Evolutionary conservation across 2,113 vertebrate genomes (phyloP).

Genomic region (Boleophthalmus pectinirostris): DNA sequence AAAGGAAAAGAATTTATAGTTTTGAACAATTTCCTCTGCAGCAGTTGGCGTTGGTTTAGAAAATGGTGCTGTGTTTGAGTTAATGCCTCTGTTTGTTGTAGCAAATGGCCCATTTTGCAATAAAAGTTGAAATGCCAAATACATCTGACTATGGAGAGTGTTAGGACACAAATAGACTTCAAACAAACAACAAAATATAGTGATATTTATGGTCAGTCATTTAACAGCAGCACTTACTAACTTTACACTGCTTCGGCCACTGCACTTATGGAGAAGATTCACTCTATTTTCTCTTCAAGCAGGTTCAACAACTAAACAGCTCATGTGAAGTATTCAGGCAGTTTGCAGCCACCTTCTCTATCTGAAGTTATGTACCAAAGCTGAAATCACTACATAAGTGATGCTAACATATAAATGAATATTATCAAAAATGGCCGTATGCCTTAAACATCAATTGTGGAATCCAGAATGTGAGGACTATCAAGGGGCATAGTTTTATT

Average conservation of each 20-base stretch:
- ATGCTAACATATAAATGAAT: neutral
- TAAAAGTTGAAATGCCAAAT: neutral
- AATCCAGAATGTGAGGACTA: neutral
- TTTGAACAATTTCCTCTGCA: neutral
- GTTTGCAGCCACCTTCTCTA: no score
- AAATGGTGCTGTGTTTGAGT: neutral
- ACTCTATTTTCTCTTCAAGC: neutral
- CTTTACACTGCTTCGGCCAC: neutral
- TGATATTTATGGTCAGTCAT: neutral
- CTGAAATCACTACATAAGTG: neutral
- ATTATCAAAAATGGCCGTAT: neutral
- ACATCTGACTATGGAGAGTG: neutral
- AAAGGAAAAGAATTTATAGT: neutral
- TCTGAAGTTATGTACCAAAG: neutral
- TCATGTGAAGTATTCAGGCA: neutral
- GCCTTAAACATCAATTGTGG: neutral
- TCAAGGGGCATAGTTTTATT: neutral
- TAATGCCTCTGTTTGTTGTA: neutral
- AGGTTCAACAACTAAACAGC: neutral
- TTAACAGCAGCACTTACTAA: neutral
- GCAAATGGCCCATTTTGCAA: neutral
- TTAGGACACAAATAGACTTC: neutral
- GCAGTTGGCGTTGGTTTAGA: neutral
- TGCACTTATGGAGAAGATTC: neutral
- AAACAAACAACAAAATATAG: neutral